Evolutionary conservation across 2,797 vertebrate species (phyloP).

Genomic region (Aratinga solstitialis): DNA sequence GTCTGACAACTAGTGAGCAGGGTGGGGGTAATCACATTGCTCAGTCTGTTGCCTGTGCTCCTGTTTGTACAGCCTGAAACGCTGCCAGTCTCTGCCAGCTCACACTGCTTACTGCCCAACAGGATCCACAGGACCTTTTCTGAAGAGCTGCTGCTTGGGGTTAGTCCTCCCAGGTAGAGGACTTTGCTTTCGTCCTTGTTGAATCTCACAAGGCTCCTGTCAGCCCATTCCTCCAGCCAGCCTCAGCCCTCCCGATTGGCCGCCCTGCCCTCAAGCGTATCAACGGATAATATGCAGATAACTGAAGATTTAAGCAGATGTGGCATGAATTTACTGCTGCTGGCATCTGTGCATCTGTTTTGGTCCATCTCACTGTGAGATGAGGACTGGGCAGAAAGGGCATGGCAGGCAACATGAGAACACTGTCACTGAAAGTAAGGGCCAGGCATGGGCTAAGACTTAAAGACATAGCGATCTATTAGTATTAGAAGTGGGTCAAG

Average conservation of each 20-base stretch:
- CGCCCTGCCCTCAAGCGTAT: background rate
- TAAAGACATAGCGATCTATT: background rate
- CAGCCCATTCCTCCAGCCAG: background rate
- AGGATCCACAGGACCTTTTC: background rate
- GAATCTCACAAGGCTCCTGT: background rate
- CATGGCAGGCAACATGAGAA: background rate
- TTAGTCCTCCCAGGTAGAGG: background rate
- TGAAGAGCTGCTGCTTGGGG: background rate
- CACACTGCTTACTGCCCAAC: background rate
- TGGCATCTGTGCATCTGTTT: background rate
- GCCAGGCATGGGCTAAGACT: background rate
- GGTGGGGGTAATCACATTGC: background rate
- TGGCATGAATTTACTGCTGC: background rate
- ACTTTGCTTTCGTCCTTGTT: accelerated
- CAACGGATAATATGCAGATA: background rate
- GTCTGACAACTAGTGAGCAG: background rate
- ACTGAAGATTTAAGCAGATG: background rate
- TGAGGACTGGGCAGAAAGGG: background rate
- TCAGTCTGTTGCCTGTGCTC: background rate
- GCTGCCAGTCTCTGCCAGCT: accelerated
- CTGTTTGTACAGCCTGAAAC: accelerated
- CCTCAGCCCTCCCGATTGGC: background rate
- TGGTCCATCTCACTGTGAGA: background rate
- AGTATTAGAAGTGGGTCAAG: too few relatives aligned
- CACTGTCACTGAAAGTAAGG: background rate